Evolutionary conservation across 1,140 invertebrate species (phyloP).

Genomic region (Helicorthomorpha holstii): DNA sequence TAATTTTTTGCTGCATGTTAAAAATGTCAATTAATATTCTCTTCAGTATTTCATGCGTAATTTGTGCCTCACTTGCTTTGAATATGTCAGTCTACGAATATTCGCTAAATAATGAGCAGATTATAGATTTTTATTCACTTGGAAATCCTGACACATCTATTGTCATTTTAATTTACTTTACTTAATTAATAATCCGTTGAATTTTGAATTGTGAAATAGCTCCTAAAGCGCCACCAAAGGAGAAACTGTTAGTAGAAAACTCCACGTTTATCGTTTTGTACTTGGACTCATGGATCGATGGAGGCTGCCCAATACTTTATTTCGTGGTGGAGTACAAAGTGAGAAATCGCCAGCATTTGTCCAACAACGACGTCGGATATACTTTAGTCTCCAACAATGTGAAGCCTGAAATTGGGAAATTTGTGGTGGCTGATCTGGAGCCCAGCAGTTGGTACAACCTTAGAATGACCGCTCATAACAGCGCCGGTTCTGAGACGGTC

Average conservation of each 20-base stretch:
- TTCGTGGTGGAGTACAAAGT: conserved; percentile 62
- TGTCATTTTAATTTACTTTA: too few species aligned
- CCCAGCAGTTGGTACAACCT: conserved; percentile 10
- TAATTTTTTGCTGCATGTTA: too few species aligned
- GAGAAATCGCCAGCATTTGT: conserved; percentile 6
- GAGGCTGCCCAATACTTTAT: conserved; percentile 71
- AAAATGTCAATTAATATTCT: too few species aligned
- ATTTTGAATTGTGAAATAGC: too few species aligned
- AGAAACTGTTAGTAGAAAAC: conserved; percentile 36
- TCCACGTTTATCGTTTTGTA: conserved; percentile 73
- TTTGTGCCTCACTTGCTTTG: too few species aligned
- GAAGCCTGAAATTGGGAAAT: conserved; percentile 8
- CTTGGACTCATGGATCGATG: conserved; percentile 71
- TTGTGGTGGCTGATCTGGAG: conserved; percentile 11
- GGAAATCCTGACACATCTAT: too few species aligned
- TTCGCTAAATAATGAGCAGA: too few species aligned
- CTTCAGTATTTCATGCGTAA: too few species aligned
- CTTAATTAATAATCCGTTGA: too few species aligned
- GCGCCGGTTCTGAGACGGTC: conserved; percentile 12
- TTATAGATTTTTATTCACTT: too few species aligned
- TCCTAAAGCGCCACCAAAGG: conserved; percentile 1
- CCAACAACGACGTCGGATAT: conserved; percentile 3
- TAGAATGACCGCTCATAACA: conserved; percentile 12
- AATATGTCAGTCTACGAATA: too few species aligned
- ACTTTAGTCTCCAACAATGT: conserved; percentile 16